A percentile compares a stretch with the other conserved stretches of the same genome.
Conservation (phyloP, 2,113 vertebrate species). For the Varanus salvator region DNA sequence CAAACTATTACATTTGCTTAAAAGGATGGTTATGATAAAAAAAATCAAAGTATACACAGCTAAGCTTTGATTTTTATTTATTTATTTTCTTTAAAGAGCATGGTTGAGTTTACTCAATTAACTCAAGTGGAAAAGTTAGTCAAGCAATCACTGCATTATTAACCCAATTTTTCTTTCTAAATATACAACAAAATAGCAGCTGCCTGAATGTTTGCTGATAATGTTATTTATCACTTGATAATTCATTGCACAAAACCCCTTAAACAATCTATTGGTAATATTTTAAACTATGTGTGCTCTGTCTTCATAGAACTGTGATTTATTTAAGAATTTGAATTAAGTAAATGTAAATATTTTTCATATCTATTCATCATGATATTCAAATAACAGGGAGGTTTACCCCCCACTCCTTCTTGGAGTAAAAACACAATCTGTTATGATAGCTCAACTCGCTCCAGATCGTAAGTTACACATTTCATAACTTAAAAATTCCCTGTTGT, state of each 20-base stretch:
- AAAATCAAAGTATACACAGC: not conserved
- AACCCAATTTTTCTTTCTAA: not conserved
- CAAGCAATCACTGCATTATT: not conserved
- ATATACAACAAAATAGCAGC: conserved; percentile 32
- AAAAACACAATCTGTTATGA: not conserved
- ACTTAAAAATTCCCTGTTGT: not conserved
- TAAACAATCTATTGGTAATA: too few species aligned
- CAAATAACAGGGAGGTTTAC: not conserved
- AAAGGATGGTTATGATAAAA: not conserved
- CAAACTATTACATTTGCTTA: not conserved
- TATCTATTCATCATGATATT: conserved; percentile 9
- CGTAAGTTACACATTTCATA: conserved; percentile 26
- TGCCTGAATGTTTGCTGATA: not conserved
- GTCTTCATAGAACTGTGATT: conserved; percentile 30
- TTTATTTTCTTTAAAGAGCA: not conserved
- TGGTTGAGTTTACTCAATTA: conserved; percentile 2
- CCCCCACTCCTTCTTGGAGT: not conserved
- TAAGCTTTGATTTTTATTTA: not conserved
- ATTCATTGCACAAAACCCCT: conserved; percentile 24
- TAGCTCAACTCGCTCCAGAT: not conserved
- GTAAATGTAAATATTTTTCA: not conserved
- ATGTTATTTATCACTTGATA: not conserved
- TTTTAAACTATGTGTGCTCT: conserved; percentile 7
- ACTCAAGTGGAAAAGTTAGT: not conserved
- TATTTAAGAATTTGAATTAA: conserved; percentile 44